These are phyloP conservation scores for Aurelia sp. DNA, from an alignment of 30 jellyfish, hydroid and myxozoan species.

Conservation along the genomic window DNA sequence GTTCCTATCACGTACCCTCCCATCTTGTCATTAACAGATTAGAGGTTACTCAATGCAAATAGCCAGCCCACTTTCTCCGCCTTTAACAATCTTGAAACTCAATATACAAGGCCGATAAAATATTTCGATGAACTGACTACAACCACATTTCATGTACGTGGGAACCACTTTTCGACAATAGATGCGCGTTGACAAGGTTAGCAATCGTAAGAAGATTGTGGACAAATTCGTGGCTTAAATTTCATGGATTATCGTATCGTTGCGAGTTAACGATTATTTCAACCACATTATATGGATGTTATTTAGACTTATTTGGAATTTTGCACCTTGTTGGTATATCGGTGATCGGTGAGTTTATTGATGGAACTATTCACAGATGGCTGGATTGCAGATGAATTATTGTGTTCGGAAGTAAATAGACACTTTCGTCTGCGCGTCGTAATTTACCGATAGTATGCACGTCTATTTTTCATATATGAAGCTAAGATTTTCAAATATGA, in stretches of 20 bases:
- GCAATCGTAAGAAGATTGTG: constrained; percentile 26
- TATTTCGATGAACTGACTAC: constrained; percentile 41
- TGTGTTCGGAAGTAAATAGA: too few relatives aligned
- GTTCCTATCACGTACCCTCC: constrained; percentile 38
- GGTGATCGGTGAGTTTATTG: too few relatives aligned
- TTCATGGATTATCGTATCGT: neutral
- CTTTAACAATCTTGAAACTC: constrained; percentile 55
- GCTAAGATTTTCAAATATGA: too few relatives aligned
- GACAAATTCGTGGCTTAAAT: neutral
- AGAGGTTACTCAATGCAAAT: constrained; percentile 61
- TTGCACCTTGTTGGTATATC: too few relatives aligned
- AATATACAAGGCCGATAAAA: constrained; percentile 55
- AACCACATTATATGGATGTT: neutral
- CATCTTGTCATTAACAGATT: constrained; percentile 48
- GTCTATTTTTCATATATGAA: too few relatives aligned
- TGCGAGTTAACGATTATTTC: neutral
- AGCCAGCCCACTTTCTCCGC: constrained; percentile 75
- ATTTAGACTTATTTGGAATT: too few relatives aligned
- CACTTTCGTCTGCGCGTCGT: too few relatives aligned
- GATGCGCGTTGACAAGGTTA: constrained; percentile 24
- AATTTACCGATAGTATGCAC: too few relatives aligned
- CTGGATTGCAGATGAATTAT: too few relatives aligned
- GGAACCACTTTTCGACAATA: constrained; percentile 39
- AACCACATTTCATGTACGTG: constrained; percentile 59
- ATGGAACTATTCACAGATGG: too few relatives aligned